Evolutionary conservation across 1,140 invertebrate genomes (phyloP), one percentile per base, ranked within the genome.

Genomic region (Euglossa dilemma): DNA sequence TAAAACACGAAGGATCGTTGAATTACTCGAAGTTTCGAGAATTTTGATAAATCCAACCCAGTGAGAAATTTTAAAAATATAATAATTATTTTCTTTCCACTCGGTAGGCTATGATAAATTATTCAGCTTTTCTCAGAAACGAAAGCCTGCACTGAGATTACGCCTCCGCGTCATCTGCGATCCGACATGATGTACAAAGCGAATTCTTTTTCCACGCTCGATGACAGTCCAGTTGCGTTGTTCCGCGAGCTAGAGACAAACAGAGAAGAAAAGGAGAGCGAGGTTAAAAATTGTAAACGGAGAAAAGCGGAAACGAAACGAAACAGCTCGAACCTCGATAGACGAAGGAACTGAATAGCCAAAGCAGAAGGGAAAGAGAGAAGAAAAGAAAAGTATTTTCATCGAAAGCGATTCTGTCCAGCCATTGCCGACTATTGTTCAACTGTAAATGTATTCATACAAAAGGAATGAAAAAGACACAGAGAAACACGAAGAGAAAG

Each of bases 351-450:
- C 61, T 61, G 43, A 66, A 23, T 66, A 25, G 45, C 12, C 16
- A 56, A 47, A 36, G 36, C 11, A 78, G 71, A 69, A 36, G 47
- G n/a, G 36, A 36, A 36, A 36, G 36, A 36, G 36, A 36, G 36
- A 36, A 36, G 36, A 36, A 36, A 36, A 36, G 1, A 36, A 45
- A 84, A 80, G 12, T 71, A 71, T 77, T 78, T 71, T 85, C 79
- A 85, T 88, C 84, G 83, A 86, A 83, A 69, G 80, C 85, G 82
- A 85, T 84, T 92, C 87, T 92, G 90, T 93, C 92, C 93, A 93
- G 91, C 91, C 91, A 89, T 92, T 92, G 90, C 90, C 91, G 90
- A 91, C 93, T 93, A 93, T 87, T 92, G 92, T 93, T 93, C 92
- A 92, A 91, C 90, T 90, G 90, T 92, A 92, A 81, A 90, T 91